phyloP scores from a whole-genome alignment of 2,113 vertebrate genomes.

The Stictonetta naevosa region DNA sequence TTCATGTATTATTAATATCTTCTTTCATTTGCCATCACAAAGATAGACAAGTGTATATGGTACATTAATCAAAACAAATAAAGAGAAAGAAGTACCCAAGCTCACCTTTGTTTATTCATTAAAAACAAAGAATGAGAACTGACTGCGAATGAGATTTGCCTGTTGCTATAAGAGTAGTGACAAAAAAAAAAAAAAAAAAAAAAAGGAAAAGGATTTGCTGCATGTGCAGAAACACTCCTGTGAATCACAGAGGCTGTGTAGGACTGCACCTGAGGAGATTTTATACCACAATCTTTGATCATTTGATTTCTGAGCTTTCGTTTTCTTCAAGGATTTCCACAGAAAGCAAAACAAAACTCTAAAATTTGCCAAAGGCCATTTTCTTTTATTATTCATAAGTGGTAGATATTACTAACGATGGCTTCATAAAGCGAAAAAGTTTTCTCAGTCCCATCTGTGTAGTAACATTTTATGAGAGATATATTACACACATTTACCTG shows the following conservation, averaged over 20 bases:
- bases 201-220: background rate
- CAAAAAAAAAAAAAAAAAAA: background rate
- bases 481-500: conserved; percentile 12
- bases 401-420: conserved; percentile 36
- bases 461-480: conserved; percentile 47
- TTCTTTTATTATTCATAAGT: conserved; percentile 66
- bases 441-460: conserved; percentile 43
- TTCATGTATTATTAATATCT: background rate
- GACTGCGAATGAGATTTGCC: background rate
- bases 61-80: background rate
- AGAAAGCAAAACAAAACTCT: conserved; percentile 45
- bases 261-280: background rate
- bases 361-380: background rate
- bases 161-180: background rate
- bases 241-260: background rate
- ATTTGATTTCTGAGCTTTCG: background rate
- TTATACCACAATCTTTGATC: background rate
- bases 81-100: background rate
- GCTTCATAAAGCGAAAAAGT: conserved; percentile 42
- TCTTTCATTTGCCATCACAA: background rate
- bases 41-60: background rate
- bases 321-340: conserved; percentile 29
- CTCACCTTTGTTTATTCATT: background rate
- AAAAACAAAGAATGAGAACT: background rate
- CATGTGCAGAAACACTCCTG: background rate